A percentile compares a stretch with the other conserved stretches of the same genome.
These are phyloP conservation scores for Crotophaga sulcirostris DNA, from an alignment of 2,113 vertebrate genomes.

Conservation along the genomic window DNA sequence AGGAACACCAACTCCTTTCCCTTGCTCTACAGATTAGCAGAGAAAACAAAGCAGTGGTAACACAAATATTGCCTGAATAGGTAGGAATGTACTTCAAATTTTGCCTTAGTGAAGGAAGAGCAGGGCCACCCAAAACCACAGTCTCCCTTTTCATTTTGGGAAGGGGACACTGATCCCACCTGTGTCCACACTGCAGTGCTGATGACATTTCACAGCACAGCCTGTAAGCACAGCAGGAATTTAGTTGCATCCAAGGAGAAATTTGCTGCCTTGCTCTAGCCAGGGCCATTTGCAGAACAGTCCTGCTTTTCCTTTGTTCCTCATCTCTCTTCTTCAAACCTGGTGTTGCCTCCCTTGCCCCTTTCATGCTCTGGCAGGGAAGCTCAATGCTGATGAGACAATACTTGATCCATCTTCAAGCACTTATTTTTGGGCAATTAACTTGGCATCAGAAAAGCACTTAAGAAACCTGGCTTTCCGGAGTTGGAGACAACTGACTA, in stretches of 20 bases:
- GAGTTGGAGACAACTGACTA: constrained; percentile 49
- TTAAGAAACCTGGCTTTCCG: constrained; percentile 62
- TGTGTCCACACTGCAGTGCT: not conserved
- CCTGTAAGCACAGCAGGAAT: not conserved
- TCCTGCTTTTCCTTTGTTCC: not conserved
- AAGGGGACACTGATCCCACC: not conserved
- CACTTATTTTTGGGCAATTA: constrained; percentile 68
- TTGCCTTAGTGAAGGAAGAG: not conserved
- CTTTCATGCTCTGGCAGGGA: constrained; percentile 13
- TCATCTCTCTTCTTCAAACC: not conserved
- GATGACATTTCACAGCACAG: not conserved
- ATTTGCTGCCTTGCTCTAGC: not conserved
- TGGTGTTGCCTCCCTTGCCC: not conserved
- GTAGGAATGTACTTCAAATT: not conserved
- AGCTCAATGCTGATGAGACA: constrained; percentile 61
- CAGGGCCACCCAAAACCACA: not conserved
- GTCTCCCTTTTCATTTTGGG: not conserved
- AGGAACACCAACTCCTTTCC: not conserved
- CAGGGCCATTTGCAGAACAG: not conserved
- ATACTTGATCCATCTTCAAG: constrained; percentile 64
- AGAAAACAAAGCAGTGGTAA: not conserved
- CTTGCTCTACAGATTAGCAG: not conserved
- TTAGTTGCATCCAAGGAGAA: not conserved
- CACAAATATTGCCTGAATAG: not conserved
- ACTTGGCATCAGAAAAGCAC: constrained; percentile 65